These are phyloP conservation scores for Tanaodytes sp. DNA, from an alignment of 2,888 invertebrate species.

Conservation along the genomic window DNA sequence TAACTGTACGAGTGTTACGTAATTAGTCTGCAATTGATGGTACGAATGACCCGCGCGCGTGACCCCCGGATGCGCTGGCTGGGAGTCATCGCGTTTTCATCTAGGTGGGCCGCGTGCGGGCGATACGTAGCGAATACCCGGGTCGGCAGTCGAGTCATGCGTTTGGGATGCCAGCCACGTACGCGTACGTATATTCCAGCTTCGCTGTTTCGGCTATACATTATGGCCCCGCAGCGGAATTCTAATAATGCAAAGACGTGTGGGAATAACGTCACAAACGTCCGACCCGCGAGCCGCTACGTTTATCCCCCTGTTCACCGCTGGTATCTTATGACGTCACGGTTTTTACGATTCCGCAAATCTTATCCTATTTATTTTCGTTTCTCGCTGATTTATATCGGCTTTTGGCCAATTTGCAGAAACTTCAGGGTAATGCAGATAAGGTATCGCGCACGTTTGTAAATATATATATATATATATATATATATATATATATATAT, in stretches of 20 bases:
- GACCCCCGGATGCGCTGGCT: conserved; percentile 18
- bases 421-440: too few species aligned
- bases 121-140: conserved; percentile 55
- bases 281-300: background rate
- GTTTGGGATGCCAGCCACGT: conserved; percentile 59
- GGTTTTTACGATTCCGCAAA: too few species aligned
- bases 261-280: conserved; percentile 41
- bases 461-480: too few species aligned
- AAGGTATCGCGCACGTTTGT: too few species aligned
- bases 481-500: too few species aligned
- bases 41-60: conserved; percentile 49
- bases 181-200: conserved; percentile 37
- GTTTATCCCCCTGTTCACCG: too few species aligned
- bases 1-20: conserved; percentile 19
- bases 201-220: conserved; percentile 34
- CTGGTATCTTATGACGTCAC: too few species aligned
- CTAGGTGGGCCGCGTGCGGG: conserved; percentile 56
- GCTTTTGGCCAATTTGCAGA: too few species aligned
- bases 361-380: too few species aligned
- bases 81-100: conserved; percentile 59
- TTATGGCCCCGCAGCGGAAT: conserved; percentile 40
- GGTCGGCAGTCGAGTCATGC: conserved; percentile 59
- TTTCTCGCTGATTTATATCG: too few species aligned
- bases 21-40: conserved; percentile 47
- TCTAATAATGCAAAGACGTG: conserved; percentile 45